Conservation (phyloP, 2,113 vertebrate species). For the Plestiodon gilberti region DNA sequence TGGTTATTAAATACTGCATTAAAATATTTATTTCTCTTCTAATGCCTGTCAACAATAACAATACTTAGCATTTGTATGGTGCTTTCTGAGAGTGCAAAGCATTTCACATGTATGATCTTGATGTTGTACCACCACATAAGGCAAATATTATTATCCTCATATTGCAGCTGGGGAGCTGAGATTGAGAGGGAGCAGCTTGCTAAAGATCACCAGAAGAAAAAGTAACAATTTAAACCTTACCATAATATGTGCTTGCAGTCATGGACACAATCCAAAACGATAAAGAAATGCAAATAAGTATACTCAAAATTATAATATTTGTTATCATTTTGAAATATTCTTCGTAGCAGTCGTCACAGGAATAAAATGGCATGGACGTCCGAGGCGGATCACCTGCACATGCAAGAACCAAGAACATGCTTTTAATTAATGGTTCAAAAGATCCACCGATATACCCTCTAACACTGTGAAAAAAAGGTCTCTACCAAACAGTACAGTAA, state of each 20-base stretch:
- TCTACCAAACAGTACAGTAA: background rate
- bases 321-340: conserved; percentile 89
- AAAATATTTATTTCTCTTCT: background rate
- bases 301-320: conserved; percentile 87
- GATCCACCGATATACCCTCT: background rate
- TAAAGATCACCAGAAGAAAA: too few species aligned
- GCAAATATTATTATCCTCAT: too few species aligned
- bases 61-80: too few species aligned
- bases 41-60: background rate
- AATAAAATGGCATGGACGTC: conserved; percentile 64
- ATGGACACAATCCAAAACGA: conserved; percentile 92
- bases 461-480: background rate
- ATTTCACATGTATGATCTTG: too few species aligned
- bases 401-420: background rate
- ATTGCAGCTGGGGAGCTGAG: too few species aligned
- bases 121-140: too few species aligned
- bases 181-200: too few species aligned
- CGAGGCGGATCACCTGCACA: conserved; percentile 52
- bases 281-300: conserved; percentile 88
- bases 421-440: background rate
- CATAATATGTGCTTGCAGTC: conserved; percentile 85
- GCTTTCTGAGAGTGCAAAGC: too few species aligned
- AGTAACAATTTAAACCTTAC: conserved; percentile 72
- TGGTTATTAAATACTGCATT: background rate
- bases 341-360: conserved; percentile 74